These are phyloP conservation scores for Hybognathus amarus DNA, from an alignment of 2,797 vertebrate species.

Conservation along the genomic window DNA sequence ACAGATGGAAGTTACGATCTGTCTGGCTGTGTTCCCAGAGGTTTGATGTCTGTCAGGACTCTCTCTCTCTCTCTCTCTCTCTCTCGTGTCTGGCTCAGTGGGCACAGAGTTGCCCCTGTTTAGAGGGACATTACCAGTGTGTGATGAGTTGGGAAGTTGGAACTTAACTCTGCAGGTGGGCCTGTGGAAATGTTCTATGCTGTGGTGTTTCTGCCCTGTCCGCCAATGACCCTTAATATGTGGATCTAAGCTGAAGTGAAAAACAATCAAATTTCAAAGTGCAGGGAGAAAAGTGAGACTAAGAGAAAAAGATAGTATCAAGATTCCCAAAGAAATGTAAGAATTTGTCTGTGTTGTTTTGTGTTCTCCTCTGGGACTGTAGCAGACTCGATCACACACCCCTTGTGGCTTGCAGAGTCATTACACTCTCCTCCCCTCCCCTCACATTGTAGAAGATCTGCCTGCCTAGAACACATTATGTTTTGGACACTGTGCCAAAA, in stretches of 20 bases:
- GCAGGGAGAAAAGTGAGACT: slow-evolving; percentile 21
- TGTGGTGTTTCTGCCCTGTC: slow-evolving; percentile 52
- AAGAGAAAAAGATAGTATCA: background rate
- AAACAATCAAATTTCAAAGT: slow-evolving; percentile 1
- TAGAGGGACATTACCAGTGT: slow-evolving; percentile 66
- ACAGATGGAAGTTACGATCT: slow-evolving; percentile 46
- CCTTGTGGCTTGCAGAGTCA: slow-evolving; percentile 74
- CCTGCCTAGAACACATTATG: slow-evolving; percentile 25
- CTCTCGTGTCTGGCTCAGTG: slow-evolving; percentile 27
- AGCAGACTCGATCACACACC: slow-evolving; percentile 57
- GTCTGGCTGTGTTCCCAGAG: slow-evolving; percentile 47
- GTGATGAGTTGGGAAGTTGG: slow-evolving; percentile 67
- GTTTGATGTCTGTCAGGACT: slow-evolving; percentile 46
- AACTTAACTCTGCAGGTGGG: slow-evolving; percentile 62
- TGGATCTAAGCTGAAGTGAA: slow-evolving; percentile 15
- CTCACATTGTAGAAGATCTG: background rate
- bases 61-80: slow-evolving; percentile 25
- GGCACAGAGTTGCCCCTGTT: slow-evolving; percentile 48
- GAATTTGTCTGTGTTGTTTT: slow-evolving; percentile 8
- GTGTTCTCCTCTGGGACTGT: background rate
- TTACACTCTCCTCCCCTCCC: slow-evolving; percentile 54
- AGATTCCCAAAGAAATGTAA: background rate
- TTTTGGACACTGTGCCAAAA: slow-evolving; percentile 33
- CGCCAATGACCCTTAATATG: slow-evolving; percentile 10
- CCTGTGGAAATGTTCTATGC: slow-evolving; percentile 57